Conservation (phyloP, 2,888 invertebrate species). For the Lasioglossum marginatum region DNA sequence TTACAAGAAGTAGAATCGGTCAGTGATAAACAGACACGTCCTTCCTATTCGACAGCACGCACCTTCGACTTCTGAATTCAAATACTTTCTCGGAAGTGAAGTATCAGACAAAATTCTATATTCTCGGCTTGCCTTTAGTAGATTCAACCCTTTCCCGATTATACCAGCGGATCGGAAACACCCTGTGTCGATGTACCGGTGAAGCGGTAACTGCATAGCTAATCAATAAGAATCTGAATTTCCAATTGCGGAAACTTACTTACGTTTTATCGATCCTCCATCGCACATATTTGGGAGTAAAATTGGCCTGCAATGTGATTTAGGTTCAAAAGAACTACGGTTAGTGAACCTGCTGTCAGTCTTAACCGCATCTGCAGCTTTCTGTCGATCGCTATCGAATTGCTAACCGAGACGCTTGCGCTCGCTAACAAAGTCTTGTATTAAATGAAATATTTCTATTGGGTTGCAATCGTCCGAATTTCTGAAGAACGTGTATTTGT, state of each 20-base stretch:
- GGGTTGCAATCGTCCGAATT: not conserved
- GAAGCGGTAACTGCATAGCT: not conserved
- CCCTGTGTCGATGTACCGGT: not conserved
- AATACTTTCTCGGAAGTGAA: not conserved
- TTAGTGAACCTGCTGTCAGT: not conserved
- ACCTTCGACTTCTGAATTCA: not conserved
- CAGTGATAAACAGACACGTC: not conserved
- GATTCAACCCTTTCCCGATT: not conserved
- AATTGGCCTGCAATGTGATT: not conserved
- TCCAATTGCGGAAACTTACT: not conserved
- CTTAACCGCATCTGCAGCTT: not conserved
- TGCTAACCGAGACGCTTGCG: no score
- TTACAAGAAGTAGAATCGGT: not conserved
- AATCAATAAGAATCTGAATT: not conserved
- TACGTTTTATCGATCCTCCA: not conserved
- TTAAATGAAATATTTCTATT: not conserved
- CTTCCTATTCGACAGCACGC: not conserved
- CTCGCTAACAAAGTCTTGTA: no score
- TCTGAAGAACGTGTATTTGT: no score
- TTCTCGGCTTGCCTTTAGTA: not conserved
- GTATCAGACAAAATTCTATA: not conserved
- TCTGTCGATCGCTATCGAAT: not conserved
- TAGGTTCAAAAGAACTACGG: not conserved
- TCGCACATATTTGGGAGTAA: conserved; percentile 6
- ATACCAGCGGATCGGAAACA: not conserved